A percentile compares a stretch with the other conserved stretches of the same genome.
These are phyloP conservation scores for Lanistes nyassanus DNA, from an alignment of 1,140 invertebrate genomes.

Conservation along the genomic window DNA sequence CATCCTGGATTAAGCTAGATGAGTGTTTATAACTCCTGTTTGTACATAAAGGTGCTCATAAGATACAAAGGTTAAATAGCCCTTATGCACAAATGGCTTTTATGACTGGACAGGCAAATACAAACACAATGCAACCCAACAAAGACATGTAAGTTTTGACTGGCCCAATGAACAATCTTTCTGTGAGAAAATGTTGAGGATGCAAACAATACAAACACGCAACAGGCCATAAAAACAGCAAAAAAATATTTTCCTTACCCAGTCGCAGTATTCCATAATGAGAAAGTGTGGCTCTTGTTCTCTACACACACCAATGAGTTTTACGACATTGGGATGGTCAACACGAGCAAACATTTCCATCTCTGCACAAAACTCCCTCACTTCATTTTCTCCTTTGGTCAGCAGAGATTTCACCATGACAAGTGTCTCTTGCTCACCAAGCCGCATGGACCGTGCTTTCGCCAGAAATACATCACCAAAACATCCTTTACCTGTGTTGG, in stretches of 20 bases:
- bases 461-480: constrained; percentile 90
- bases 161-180: too few relatives aligned
- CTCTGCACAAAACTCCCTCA: constrained; percentile 87
- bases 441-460: constrained; percentile 69
- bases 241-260: constrained; percentile 72
- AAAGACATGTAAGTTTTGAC: too few relatives aligned
- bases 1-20: too few relatives aligned
- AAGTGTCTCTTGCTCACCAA: constrained; percentile 69
- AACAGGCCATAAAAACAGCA: too few relatives aligned
- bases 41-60: too few relatives aligned
- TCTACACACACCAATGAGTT: constrained; percentile 82
- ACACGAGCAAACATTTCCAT: constrained; percentile 85
- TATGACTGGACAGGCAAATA: too few relatives aligned
- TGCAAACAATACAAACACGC: too few relatives aligned
- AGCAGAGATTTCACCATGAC: constrained; percentile 79
- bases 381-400: constrained; percentile 80
- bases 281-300: constrained; percentile 88
- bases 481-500: constrained; percentile 79
- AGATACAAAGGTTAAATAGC: too few relatives aligned
- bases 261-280: constrained; percentile 91
- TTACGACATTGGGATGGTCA: constrained; percentile 82
- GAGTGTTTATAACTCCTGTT: too few relatives aligned
- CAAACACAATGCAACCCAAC: too few relatives aligned
- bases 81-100: too few relatives aligned
- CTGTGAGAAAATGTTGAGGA: too few relatives aligned